A percentile compares a stretch with the other conserved stretches of the same genome.
Evolutionary conservation across 2,888 invertebrate genomes (phyloP).

Genomic region (Fragum sueziense): DNA sequence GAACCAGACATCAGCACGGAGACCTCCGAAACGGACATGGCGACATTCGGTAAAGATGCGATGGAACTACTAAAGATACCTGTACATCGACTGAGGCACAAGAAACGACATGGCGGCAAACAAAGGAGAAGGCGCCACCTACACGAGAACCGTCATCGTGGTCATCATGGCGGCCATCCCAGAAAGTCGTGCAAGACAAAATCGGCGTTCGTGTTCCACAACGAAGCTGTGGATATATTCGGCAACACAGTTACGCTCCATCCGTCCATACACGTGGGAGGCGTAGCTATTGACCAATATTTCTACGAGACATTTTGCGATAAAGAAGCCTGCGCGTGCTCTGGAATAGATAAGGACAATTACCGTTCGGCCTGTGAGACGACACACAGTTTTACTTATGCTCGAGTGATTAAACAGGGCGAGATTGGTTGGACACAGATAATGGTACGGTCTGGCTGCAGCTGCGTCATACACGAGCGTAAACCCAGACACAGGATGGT

Average conservation of each 20-base stretch:
- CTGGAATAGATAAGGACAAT: conserved; percentile 20
- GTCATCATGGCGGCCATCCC: background rate
- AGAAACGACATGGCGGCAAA: background rate
- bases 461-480: conserved; percentile 18
- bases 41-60: background rate
- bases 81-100: background rate
- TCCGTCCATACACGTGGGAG: conserved; percentile 31
- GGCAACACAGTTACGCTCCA: conserved; percentile 25
- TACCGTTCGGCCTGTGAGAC: conserved; percentile 38
- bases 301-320: conserved; percentile 41
- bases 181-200: conserved; percentile 3
- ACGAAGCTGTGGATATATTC: conserved; percentile 36
- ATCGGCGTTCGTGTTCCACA: background rate
- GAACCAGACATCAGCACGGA: background rate
- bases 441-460: conserved; percentile 33
- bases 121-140: background rate
- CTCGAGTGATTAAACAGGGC: conserved; percentile 28
- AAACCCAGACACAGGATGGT: background rate
- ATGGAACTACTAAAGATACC: background rate
- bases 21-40: background rate
- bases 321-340: conserved; percentile 27
- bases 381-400: conserved; percentile 34
- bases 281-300: conserved; percentile 18
- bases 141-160: background rate
- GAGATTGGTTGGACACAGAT: conserved; percentile 37